These are phyloP conservation scores for Gymnothorax reevesii DNA, from an alignment of 2,797 vertebrate genomes.

Conservation along the genomic window DNA sequence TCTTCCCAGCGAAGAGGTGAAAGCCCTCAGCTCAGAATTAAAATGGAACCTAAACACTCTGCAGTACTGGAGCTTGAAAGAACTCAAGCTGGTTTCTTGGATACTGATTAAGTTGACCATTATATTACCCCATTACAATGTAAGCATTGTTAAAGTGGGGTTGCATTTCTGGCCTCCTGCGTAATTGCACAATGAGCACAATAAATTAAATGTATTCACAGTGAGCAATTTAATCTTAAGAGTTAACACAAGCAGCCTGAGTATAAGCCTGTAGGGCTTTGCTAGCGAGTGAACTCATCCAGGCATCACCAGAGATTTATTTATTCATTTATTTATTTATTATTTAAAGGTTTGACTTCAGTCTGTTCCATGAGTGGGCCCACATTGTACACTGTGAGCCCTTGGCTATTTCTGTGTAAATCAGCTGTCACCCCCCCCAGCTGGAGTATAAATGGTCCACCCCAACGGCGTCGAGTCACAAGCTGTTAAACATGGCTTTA, in stretches of 20 bases:
- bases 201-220: conserved; percentile 34
- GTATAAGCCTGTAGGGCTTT: background rate
- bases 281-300: background rate
- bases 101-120: conserved; percentile 31
- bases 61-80: conserved; percentile 40
- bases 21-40: conserved; percentile 28
- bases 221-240: conserved; percentile 24
- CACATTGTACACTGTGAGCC: background rate
- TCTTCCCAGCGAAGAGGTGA: background rate
- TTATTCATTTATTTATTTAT: background rate
- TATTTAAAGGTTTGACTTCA: background rate
- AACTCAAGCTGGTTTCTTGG: conserved; percentile 45
- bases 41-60: conserved; percentile 31
- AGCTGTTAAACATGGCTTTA: background rate
- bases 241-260: background rate
- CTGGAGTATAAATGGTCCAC: background rate
- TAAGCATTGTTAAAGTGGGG: conserved; percentile 35
- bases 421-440: background rate
- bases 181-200: conserved; percentile 29
- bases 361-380: background rate
- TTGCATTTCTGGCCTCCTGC: conserved; percentile 24
- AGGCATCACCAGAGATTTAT: background rate
- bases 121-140: conserved; percentile 40
- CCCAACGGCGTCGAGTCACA: background rate
- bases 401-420: background rate